Percentiles rank a stretch among this genome's conserved stretches.
phyloP scores from a whole-genome alignment of 2,888 invertebrate genomes.

The Sminthurides aquaticus region DNA sequence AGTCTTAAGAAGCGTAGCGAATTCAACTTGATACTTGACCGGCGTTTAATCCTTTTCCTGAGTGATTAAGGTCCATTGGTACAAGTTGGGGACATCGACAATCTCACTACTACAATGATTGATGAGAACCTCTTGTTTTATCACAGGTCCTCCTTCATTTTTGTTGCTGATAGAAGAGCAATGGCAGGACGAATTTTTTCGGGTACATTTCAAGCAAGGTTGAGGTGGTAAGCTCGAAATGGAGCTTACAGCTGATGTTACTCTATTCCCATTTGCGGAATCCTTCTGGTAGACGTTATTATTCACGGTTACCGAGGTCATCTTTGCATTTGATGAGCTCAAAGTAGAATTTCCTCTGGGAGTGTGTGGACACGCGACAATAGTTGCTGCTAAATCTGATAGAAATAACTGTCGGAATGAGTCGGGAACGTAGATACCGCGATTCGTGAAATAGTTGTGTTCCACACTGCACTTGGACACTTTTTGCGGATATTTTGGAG shows the following conservation, averaged over 20 bases:
- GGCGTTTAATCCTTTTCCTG: no score
- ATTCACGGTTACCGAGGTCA: not conserved
- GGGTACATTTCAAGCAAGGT: not conserved
- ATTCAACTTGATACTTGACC: no score
- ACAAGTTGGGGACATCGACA: no score
- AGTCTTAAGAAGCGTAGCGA: no score
- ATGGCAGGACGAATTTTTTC: not conserved
- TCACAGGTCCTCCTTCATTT: not conserved
- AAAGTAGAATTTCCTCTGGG: conserved; percentile 4
- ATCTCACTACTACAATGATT: not conserved
- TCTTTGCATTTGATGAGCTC: not conserved
- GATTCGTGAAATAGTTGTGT: conserved; percentile 32
- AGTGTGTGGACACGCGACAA: conserved; percentile 18
- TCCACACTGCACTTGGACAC: conserved; percentile 21
- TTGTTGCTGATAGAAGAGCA: not conserved
- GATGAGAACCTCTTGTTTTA: not conserved
- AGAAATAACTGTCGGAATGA: conserved; percentile 39
- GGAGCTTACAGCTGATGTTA: not conserved
- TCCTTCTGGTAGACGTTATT: conserved; percentile 14
- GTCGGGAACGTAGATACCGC: conserved; percentile 36
- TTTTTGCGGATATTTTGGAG: not conserved
- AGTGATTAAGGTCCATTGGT: no score
- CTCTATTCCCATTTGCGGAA: not conserved
- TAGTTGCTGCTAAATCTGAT: conserved; percentile 32
- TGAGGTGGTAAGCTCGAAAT: no score